Evolutionary conservation across 2,797 vertebrate genomes (phyloP).

Genomic region (Leptatherina wallacei): DNA sequence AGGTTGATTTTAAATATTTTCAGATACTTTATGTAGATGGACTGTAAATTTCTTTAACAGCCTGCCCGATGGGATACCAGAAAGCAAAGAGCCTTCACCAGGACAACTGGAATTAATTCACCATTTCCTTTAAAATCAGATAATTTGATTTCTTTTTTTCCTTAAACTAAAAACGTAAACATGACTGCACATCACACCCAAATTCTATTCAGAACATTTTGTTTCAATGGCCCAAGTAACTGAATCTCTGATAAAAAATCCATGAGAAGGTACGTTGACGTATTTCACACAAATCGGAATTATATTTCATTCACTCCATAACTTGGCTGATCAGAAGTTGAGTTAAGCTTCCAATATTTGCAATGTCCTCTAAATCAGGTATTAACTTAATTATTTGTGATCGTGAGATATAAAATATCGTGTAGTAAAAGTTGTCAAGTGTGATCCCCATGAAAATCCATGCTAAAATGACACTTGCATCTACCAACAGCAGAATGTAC

Average conservation of each 20-base stretch:
- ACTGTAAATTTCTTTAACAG: slow-evolving; percentile 1
- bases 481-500: neutral
- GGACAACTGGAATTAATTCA: neutral
- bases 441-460: too few species aligned
- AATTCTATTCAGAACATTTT: neutral
- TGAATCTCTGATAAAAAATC: neutral
- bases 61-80: neutral
- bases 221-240: neutral
- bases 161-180: too few species aligned
- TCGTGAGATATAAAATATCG: too few species aligned
- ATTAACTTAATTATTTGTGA: too few species aligned
- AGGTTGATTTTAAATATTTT: slow-evolving; percentile 1
- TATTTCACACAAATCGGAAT: neutral
- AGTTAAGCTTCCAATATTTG: too few species aligned
- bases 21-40: neutral
- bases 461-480: too few species aligned
- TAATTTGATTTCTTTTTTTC: too few species aligned
- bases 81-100: neutral
- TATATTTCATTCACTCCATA: too few species aligned
- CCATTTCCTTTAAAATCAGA: neutral
- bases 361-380: too few species aligned
- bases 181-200: too few species aligned
- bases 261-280: neutral
- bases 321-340: too few species aligned
- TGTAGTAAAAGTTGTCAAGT: too few species aligned